These are phyloP conservation scores for Neopelma chrysocephalum DNA, from an alignment of 2,797 vertebrate genomes.

Conservation along the genomic window DNA sequence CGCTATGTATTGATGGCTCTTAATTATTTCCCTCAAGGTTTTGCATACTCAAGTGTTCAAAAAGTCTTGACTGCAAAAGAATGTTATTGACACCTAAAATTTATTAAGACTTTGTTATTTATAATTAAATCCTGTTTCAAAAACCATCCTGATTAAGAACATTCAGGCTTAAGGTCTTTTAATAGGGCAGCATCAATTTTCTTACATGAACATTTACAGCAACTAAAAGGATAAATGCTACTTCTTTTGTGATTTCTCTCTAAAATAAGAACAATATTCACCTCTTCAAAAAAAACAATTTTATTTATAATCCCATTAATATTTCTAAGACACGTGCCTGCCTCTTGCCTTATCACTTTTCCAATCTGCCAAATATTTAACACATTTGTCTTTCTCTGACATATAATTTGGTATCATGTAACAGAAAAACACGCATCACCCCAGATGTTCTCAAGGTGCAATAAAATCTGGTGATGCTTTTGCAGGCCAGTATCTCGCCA, in stretches of 20 bases:
- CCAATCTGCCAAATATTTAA: neutral
- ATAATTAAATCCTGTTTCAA: neutral
- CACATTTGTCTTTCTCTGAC: conserved; percentile 46
- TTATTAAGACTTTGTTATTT: neutral
- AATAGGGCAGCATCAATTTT: neutral
- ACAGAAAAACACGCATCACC: neutral
- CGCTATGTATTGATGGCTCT: neutral
- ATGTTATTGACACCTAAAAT: neutral
- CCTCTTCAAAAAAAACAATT: neutral
- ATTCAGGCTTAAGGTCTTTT: neutral
- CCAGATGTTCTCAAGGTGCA: conserved; percentile 49
- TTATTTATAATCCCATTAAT: neutral
- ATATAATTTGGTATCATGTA: conserved; percentile 19
- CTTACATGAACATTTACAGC: neutral
- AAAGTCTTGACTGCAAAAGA: neutral
- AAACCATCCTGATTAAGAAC: neutral
- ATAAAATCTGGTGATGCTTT: conserved; percentile 33
- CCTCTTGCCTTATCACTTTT: neutral
- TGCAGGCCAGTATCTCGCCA: conserved; percentile 51
- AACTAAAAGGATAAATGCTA: neutral
- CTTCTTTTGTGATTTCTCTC: neutral
- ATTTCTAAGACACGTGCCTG: neutral
- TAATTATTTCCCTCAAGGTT: neutral
- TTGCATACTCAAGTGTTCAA: neutral
- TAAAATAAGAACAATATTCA: neutral